phyloP scores from a whole-genome alignment of 2,113 vertebrate species.

The Pristiophorus japonicus region DNA sequence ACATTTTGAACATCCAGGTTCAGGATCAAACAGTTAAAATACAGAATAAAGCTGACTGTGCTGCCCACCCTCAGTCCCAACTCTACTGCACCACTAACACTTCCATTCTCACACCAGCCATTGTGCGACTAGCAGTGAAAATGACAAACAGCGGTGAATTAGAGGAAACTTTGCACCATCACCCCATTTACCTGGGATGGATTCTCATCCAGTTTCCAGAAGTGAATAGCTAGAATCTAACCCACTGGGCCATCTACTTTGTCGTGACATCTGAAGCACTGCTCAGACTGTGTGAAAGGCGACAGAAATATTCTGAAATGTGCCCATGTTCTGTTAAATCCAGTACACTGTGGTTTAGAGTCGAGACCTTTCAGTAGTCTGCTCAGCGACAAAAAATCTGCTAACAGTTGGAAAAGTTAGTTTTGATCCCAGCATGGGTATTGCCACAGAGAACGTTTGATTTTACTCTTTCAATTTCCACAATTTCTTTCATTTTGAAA shows the following conservation, averaged over 20 bases:
- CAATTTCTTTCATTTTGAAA: conserved; percentile 33
- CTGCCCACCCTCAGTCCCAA: background rate
- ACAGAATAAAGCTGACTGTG: background rate
- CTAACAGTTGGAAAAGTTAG: background rate
- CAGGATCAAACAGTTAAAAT: background rate
- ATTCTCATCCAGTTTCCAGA: background rate
- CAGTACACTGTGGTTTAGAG: background rate
- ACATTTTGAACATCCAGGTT: background rate
- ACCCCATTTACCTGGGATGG: background rate
- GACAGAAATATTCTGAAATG: background rate
- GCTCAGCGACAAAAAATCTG: background rate
- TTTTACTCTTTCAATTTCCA: conserved; percentile 26
- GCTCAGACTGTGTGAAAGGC: background rate
- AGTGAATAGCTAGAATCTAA: background rate
- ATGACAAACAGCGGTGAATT: background rate
- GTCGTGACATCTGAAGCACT: background rate
- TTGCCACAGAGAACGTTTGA: background rate
- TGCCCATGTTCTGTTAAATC: background rate
- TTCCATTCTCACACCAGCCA: background rate
- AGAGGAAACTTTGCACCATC: background rate
- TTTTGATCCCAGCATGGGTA: background rate
- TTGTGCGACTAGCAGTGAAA: background rate
- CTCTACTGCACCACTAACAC: background rate
- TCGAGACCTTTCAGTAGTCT: background rate
- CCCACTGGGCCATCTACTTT: background rate